Conservation (phyloP, 2,113 vertebrate species). For the Nanorana parkeri region DNA sequence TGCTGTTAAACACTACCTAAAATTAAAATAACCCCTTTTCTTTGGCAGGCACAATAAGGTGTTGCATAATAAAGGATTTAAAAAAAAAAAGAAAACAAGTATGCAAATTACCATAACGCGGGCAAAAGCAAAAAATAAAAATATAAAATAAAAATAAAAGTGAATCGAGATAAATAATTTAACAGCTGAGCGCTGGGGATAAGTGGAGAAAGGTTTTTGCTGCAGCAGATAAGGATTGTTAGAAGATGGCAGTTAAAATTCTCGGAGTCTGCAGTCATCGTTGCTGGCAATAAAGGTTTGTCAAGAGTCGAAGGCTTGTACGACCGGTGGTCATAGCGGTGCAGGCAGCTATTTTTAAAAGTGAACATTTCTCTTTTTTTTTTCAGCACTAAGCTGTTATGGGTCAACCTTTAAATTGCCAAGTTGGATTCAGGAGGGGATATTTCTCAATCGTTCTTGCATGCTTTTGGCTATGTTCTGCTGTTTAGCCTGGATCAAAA, state of each 20-base stretch:
- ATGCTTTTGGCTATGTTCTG: conserved; percentile 52
- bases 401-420: conserved; percentile 52
- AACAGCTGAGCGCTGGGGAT: conserved; percentile 37
- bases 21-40: conserved; percentile 55
- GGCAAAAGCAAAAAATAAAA: conserved; percentile 12
- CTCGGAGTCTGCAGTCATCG: conserved; percentile 20
- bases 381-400: conserved; percentile 35
- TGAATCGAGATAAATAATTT: conserved; percentile 51
- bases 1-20: conserved; percentile 57
- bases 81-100: conserved; percentile 19
- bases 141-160: conserved; percentile 47
- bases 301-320: background rate
- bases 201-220: conserved; percentile 23
- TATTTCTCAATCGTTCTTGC: conserved; percentile 55
- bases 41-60: conserved; percentile 54
- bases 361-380: conserved; percentile 12
- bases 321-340: conserved; percentile 4
- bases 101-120: conserved; percentile 26
- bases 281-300: conserved; percentile 49
- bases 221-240: conserved; percentile 17
- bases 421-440: conserved; percentile 50
- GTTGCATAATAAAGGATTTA: conserved; percentile 48
- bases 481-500: conserved; percentile 54
- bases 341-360: conserved; percentile 51
- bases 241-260: conserved; percentile 39